A percentile compares a stretch with the other conserved stretches of the same genome.
These are phyloP conservation scores for Isichthys henryi DNA, from an alignment of 2,113 vertebrate species.

Conservation along the genomic window DNA sequence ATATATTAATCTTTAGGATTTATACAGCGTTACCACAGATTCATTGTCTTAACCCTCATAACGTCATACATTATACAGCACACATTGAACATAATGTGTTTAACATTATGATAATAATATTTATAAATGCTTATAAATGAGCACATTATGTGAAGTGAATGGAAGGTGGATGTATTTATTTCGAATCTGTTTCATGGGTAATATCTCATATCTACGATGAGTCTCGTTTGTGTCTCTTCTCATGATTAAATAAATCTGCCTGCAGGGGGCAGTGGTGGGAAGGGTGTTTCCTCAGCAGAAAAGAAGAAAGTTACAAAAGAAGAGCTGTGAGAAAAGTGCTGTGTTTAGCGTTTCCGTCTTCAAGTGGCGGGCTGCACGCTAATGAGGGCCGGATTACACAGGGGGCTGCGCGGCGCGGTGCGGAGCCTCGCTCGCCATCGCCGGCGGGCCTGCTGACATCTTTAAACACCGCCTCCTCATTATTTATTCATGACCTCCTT, in stretches of 20 bases:
- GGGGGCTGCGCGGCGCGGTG: slow-evolving; percentile 35
- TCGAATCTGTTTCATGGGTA: not conserved
- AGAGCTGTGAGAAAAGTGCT: slow-evolving; percentile 37
- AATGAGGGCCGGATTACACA: slow-evolving; percentile 45
- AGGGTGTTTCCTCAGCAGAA: slow-evolving; percentile 22
- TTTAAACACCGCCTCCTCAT: slow-evolving; percentile 39
- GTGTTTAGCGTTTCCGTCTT: slow-evolving; percentile 44
- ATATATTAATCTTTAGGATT: slow-evolving; percentile 24
- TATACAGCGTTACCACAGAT: not conserved
- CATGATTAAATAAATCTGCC: not conserved
- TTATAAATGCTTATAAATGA: not conserved
- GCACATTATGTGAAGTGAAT: not conserved
- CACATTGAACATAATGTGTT: not conserved
- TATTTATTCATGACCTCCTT: slow-evolving; percentile 7
- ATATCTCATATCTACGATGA: not conserved
- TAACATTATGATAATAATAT: not conserved
- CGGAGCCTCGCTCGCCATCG: slow-evolving; percentile 32
- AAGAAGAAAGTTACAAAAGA: slow-evolving; percentile 29
- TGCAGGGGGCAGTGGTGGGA: slow-evolving; percentile 28
- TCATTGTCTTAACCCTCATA: not conserved
- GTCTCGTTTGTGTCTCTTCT: not conserved
- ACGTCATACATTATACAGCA: not conserved
- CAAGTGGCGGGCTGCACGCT: slow-evolving; percentile 44
- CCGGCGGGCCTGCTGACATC: slow-evolving; percentile 54
- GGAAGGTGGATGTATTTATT: slow-evolving; percentile 1